Evolutionary conservation across 2,113 vertebrate species (phyloP), one percentile per base, ranked within the genome.

Genomic region (Barbus barbus): DNA sequence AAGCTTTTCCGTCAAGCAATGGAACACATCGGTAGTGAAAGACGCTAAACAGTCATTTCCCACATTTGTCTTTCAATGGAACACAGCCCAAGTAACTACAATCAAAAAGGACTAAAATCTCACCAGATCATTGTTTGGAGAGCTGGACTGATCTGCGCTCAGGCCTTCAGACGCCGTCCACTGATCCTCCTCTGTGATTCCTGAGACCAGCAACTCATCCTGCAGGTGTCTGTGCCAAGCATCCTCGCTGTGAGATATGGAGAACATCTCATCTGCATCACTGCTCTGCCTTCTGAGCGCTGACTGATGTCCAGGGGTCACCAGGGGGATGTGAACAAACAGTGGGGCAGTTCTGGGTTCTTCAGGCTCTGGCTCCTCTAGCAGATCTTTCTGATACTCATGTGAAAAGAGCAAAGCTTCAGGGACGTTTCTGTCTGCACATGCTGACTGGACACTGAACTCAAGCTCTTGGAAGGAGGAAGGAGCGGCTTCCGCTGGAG

Each of bases 391-490:
- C 1, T 94, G 92, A 79, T 94, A 93, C 0, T 91, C 91, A 69
- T 97, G 96, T 0, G 95, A 93, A 0, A 96, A 96, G 28, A 97
- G 92, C 65, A 98, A 92, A 0, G 96, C 96, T 0, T 93, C 94
- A 60, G 90, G 92, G 9, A 92, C 90, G 58, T 61, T 80, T 9
- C 18, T 22, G 24, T 84, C 63, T 9, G 77, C 33, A 3, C 89
- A 41, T 7, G 61, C 9, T 6, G 44, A 72, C 28, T 72, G 31
- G 14, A 7, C n/a, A n/a, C 60, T 78, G 20, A 82, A 36, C 1
- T 94, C 94, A 0, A 91, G 88, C 84, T 83, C 89, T 0, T 11
- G 82, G 80, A 0, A 76, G 78, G 73, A 60, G 51, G 58, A 5
- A 2, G 24, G 11, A 1, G 22, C 74, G 0, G 44, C 24, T 2